Percentiles rank a stretch among this genome's conserved stretches.
Conservation (phyloP, 2,888 invertebrate species). For the Cosmia trapezina region DNA sequence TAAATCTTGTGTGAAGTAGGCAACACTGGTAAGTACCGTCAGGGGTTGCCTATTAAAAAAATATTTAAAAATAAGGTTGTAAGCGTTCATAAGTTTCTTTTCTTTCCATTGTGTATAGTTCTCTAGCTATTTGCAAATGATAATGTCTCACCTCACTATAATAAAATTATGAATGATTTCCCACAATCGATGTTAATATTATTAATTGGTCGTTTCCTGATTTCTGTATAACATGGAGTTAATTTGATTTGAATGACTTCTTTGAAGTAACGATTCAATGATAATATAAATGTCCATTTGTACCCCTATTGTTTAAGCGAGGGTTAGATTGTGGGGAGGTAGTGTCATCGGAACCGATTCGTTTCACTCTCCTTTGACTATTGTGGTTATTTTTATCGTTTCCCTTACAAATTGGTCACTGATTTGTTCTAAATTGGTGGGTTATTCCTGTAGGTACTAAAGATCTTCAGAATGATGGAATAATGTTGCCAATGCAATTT, state of each 20-base stretch:
- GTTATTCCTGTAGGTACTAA: not conserved
- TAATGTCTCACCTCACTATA: constrained; percentile 15
- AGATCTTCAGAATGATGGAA: not conserved
- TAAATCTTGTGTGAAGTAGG: constrained; percentile 29
- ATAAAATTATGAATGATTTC: constrained; percentile 20
- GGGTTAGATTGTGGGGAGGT: constrained; percentile 28
- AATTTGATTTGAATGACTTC: constrained; percentile 38
- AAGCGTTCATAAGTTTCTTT: not conserved
- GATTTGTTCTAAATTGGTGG: constrained; percentile 17
- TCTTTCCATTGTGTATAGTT: constrained; percentile 27
- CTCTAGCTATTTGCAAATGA: not conserved
- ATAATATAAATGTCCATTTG: constrained; percentile 15
- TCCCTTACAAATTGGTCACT: constrained; percentile 19
- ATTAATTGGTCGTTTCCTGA: constrained; percentile 42
- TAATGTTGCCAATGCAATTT: not conserved
- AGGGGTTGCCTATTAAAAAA: not conserved
- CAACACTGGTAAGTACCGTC: constrained; percentile 15
- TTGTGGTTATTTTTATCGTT: constrained; percentile 25
- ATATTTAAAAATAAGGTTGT: not conserved
- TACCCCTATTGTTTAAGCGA: constrained; percentile 33
- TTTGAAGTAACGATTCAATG: constrained; percentile 32
- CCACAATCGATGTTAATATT: constrained; percentile 25
- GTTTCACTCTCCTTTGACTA: constrained; percentile 9
- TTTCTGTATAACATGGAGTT: constrained; percentile 16
- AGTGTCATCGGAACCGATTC: constrained; percentile 25